These are phyloP conservation scores for Carettochelys insculpta DNA, from an alignment of 2,113 vertebrate genomes.

Conservation along the genomic window DNA sequence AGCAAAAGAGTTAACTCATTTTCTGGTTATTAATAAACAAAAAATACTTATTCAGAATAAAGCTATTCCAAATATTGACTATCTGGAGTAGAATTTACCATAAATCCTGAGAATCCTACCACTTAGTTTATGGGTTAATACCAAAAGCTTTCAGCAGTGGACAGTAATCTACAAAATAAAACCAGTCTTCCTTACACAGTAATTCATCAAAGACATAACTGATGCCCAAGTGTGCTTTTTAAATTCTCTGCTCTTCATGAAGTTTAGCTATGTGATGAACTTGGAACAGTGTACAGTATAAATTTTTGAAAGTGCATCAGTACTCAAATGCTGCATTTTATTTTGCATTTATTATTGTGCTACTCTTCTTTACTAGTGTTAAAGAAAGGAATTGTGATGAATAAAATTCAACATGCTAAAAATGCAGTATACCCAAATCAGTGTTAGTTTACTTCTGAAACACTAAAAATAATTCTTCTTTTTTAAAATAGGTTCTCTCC, in stretches of 20 bases:
- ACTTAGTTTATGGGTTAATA: conserved; percentile 14
- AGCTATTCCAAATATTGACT: not conserved
- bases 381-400: not conserved
- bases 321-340: not conserved
- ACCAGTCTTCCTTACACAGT: not conserved
- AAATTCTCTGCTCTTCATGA: not conserved
- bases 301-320: not conserved
- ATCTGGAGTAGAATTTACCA: not conserved
- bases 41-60: not conserved
- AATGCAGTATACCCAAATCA: not conserved
- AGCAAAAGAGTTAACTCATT: conserved; percentile 26
- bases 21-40: not conserved
- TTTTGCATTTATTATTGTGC: not conserved
- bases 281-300: not conserved
- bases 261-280: not conserved
- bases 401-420: not conserved
- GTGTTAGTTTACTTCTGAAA: not conserved
- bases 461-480: not conserved
- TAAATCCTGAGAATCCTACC: not conserved
- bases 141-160: not conserved
- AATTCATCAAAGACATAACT: not conserved
- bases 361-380: not conserved
- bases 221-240: not conserved
- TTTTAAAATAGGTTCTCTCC: not conserved
- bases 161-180: not conserved